Percentiles rank a stretch among this genome's conserved stretches.
These are phyloP conservation scores for Sapajus apella DNA, from an alignment of 2,113 vertebrate species.

Conservation along the genomic window DNA sequence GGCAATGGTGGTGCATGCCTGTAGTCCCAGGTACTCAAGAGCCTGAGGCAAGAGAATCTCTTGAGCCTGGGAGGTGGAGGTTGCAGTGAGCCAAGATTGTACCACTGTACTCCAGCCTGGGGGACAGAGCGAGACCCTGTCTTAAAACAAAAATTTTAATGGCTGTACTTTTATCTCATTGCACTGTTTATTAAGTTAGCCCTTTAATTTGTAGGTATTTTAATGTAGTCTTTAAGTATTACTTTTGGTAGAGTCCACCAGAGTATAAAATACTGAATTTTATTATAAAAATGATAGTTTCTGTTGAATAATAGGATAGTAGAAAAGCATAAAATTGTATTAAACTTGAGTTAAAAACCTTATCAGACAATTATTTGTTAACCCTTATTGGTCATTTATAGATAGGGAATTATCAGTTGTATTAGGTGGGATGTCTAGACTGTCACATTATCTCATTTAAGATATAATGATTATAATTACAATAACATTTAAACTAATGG, in stretches of 20 bases:
- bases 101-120: too few species aligned
- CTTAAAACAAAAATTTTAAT: background rate
- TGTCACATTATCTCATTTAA: background rate
- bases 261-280: constrained; percentile 20
- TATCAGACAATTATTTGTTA: background rate
- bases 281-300: constrained; percentile 1
- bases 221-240: background rate
- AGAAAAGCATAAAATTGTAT: constrained; percentile 18
- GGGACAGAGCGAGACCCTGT: too few species aligned
- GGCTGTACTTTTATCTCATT: background rate
- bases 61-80: too few species aligned
- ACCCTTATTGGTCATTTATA: background rate
- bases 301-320: background rate
- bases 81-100: too few species aligned
- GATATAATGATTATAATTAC: background rate
- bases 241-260: background rate
- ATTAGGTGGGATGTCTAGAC: background rate
- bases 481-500: background rate
- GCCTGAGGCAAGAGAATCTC: too few species aligned
- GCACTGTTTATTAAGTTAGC: background rate
- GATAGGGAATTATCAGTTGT: background rate
- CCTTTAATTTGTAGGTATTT: background rate
- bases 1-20: too few species aligned
- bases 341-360: background rate
- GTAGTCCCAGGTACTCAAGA: too few species aligned